Conservation (phyloP, 1,140 invertebrate genomes). For the Cyphomyrmex costatus region DNA sequence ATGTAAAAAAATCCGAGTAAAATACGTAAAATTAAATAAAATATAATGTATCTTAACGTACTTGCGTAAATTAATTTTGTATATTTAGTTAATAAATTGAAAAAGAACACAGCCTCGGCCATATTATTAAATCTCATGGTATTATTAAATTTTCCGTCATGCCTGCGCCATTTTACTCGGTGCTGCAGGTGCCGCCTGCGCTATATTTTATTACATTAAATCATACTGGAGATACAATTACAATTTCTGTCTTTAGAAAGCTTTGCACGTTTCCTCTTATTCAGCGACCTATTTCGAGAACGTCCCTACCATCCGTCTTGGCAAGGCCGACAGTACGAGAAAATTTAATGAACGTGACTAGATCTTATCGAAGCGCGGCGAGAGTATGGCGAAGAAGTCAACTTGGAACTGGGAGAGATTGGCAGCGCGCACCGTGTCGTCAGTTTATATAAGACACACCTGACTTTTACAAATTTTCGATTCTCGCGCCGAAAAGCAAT, state of each 20-base stretch:
- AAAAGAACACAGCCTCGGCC: slow-evolving; percentile 44
- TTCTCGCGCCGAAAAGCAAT: slow-evolving; percentile 22
- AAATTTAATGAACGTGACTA: slow-evolving; percentile 77
- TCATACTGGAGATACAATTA: slow-evolving; percentile 68
- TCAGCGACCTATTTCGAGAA: slow-evolving; percentile 71
- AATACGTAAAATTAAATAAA: not conserved
- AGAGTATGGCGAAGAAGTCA: slow-evolving; percentile 58
- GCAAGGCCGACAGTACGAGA: slow-evolving; percentile 67
- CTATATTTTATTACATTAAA: slow-evolving; percentile 67
- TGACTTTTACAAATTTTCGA: slow-evolving; percentile 58
- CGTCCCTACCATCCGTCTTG: slow-evolving; percentile 69
- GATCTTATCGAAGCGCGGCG: slow-evolving; percentile 70
- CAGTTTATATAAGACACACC: slow-evolving; percentile 46
- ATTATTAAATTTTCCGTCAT: slow-evolving; percentile 64
- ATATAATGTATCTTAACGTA: not conserved
- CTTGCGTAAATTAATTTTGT: slow-evolving; percentile 38
- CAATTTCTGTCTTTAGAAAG: slow-evolving; percentile 69
- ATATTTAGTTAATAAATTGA: slow-evolving; percentile 60
- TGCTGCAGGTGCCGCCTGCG: slow-evolving; percentile 48
- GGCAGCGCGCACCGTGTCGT: slow-evolving; percentile 37
- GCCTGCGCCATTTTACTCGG: slow-evolving; percentile 46
- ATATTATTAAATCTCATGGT: slow-evolving; percentile 56
- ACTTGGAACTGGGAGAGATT: slow-evolving; percentile 59
- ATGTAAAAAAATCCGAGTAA: not conserved
- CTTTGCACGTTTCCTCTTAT: slow-evolving; percentile 71